Conservation (phyloP, 2,888 invertebrate species). For the Napeogenes inachia region DNA sequence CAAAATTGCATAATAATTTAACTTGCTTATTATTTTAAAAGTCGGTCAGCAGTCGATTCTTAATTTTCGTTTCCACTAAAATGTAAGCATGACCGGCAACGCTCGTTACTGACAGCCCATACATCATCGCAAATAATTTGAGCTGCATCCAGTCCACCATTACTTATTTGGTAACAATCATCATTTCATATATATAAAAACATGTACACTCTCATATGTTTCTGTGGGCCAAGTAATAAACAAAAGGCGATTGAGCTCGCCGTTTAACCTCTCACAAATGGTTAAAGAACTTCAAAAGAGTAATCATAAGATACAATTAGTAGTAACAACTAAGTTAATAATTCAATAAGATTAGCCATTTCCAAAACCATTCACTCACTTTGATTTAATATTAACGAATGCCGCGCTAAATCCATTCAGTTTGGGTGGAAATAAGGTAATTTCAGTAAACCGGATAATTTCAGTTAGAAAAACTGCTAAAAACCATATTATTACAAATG, state of each 20-base stretch:
- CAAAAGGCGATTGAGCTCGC: neutral
- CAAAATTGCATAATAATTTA: neutral
- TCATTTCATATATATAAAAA: slow-evolving; percentile 41
- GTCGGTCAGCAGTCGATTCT: slow-evolving; percentile 16
- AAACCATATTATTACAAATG: too few relatives aligned
- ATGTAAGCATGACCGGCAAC: slow-evolving; percentile 38
- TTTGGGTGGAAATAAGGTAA: too few relatives aligned
- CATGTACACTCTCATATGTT: slow-evolving; percentile 36
- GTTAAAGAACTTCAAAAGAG: too few relatives aligned
- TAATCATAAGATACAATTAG: too few relatives aligned
- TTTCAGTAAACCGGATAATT: too few relatives aligned
- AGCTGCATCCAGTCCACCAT: slow-evolving; percentile 45
- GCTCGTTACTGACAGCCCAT: slow-evolving; percentile 44
- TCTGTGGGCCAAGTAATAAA: slow-evolving; percentile 31
- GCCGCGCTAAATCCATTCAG: too few relatives aligned
- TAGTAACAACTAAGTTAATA: too few relatives aligned
- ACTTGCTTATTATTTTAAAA: slow-evolving; percentile 7
- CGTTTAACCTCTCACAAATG: too few relatives aligned
- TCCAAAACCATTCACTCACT: too few relatives aligned
- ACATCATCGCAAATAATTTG: slow-evolving; percentile 61
- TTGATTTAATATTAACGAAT: too few relatives aligned
- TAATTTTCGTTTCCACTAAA: slow-evolving; percentile 20
- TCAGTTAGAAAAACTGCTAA: too few relatives aligned
- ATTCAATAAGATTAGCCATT: too few relatives aligned
- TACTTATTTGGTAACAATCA: slow-evolving; percentile 68